Evolutionary conservation across 1,140 invertebrate genomes (phyloP).

Genomic region (Centruroides vittatus): DNA sequence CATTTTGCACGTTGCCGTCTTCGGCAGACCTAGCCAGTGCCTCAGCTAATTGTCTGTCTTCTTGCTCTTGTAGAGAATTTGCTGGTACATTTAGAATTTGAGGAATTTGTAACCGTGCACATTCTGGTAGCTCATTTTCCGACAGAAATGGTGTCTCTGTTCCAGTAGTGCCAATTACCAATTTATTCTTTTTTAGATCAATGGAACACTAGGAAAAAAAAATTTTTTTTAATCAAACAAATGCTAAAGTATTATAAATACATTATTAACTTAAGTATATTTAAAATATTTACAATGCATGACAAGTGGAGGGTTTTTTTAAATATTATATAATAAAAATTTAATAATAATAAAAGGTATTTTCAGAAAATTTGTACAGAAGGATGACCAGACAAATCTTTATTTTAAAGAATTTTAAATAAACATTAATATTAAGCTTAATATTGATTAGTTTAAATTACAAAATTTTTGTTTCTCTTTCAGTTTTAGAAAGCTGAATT

Average conservation of each 20-base stretch:
- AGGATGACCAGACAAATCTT: no score
- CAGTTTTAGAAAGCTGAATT: no score
- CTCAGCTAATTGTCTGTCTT: conserved; percentile 46
- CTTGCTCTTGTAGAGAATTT: conserved; percentile 27
- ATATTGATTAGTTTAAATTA: no score
- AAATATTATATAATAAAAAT: no score
- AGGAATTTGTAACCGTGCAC: conserved; percentile 36
- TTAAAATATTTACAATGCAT: not conserved
- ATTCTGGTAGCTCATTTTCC: conserved; percentile 67
- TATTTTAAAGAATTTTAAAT: no score
- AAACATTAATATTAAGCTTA: no score
- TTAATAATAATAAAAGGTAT: no score
- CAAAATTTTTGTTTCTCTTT: no score
- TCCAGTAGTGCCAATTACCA: conserved; percentile 88
- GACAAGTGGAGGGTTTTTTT: no score
- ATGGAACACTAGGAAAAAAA: conserved; percentile 57
- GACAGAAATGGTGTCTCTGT: conserved; percentile 79
- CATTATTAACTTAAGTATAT: not conserved
- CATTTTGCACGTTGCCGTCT: not conserved
- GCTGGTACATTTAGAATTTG: not conserved
- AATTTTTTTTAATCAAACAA: conserved; percentile 10
- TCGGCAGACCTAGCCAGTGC: conserved; percentile 32
- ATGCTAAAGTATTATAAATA: conserved; percentile 3
- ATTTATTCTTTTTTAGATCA: conserved; percentile 74
- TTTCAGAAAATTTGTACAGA: no score